Evolutionary conservation across 2,888 invertebrate species (phyloP).

Genomic region (Xylocampa areola): DNA sequence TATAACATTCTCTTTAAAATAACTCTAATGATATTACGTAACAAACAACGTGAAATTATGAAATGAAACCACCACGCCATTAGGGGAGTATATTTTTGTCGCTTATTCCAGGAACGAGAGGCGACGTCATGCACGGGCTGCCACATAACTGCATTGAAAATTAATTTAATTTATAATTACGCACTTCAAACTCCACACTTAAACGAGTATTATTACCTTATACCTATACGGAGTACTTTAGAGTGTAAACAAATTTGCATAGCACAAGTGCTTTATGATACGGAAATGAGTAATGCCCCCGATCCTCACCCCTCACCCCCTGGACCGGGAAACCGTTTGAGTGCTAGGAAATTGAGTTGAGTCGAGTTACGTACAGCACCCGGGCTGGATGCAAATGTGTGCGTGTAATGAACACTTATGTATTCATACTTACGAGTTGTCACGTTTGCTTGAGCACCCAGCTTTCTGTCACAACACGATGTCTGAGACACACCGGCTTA

Average conservation of each 20-base stretch:
- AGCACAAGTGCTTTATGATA: conserved; percentile 65
- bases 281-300: conserved; percentile 72
- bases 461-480: conserved; percentile 26
- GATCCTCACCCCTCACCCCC: conserved; percentile 28
- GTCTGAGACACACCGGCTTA: conserved; percentile 10
- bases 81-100: conserved; percentile 18
- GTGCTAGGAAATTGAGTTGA: conserved; percentile 77
- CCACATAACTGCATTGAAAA: conserved; percentile 29
- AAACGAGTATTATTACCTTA: conserved; percentile 49
- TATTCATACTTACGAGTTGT: conserved; percentile 56
- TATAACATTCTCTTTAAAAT: not conserved
- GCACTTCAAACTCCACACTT: conserved; percentile 33
- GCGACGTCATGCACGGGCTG: conserved; percentile 9
- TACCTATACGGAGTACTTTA: conserved; percentile 29
- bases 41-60: conserved; percentile 15
- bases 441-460: conserved; percentile 39
- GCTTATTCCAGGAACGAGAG: conserved; percentile 18
- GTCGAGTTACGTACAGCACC: conserved; percentile 63
- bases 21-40: conserved; percentile 16
- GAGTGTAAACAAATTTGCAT: conserved; percentile 52
- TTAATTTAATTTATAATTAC: conserved; percentile 44
- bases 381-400: conserved; percentile 58
- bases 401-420: conserved; percentile 63
- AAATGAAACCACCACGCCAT: conserved; percentile 10
- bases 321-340: conserved; percentile 69